These are phyloP conservation scores for Galemys pyrenaicus DNA, from an alignment of 2,113 vertebrate genomes.

Conservation along the genomic window DNA sequence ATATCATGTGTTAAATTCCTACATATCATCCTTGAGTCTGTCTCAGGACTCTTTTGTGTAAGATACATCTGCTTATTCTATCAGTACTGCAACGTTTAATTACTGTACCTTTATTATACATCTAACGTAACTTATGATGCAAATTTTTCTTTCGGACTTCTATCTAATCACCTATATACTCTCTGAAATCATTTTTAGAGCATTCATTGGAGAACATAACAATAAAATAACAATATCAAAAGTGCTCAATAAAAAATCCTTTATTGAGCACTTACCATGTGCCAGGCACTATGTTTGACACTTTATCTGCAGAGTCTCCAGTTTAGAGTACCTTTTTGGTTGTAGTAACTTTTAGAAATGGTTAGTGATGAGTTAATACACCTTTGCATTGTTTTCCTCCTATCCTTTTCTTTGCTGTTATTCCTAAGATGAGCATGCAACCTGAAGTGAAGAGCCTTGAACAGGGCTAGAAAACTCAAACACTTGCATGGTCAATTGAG, in stretches of 20 bases:
- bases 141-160: not conserved
- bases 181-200: not conserved
- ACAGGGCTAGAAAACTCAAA: not conserved
- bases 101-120: not conserved
- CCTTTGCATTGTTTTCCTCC: not conserved
- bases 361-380: not conserved
- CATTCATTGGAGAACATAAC: not conserved
- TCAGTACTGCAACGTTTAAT: not conserved
- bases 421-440: not conserved
- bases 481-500: not conserved
- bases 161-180: not conserved
- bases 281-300: not conserved
- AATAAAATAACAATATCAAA: not conserved
- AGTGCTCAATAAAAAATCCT: not conserved
- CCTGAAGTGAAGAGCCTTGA: slow-evolving; percentile 3
- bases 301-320: not conserved
- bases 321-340: not conserved
- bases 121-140: not conserved
- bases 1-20: not conserved
- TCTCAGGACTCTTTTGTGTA: not conserved
- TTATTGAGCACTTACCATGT: not conserved
- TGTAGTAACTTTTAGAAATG: not conserved
- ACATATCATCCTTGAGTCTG: not conserved
- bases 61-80: not conserved
- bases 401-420: not conserved